Percentiles rank a stretch among this genome's conserved stretches.
phyloP scores from a whole-genome alignment of 2,888 invertebrate species.

The Folsomia candida region DNA sequence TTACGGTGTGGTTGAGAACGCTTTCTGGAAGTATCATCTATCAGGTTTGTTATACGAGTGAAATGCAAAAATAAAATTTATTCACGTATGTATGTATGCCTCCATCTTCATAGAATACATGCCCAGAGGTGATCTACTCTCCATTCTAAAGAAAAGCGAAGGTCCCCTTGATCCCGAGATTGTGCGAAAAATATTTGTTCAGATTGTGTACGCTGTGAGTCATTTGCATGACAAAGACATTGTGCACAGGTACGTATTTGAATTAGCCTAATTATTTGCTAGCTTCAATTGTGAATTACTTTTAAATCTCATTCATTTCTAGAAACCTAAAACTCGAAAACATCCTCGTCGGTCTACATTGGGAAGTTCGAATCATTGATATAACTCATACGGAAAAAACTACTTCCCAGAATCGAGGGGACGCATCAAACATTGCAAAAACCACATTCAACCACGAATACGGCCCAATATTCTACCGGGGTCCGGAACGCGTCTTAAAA shows the following conservation, averaged over 20 bases:
- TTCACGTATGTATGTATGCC: too few relatives aligned
- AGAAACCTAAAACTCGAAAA: constrained; percentile 32
- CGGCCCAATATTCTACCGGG: constrained; percentile 24
- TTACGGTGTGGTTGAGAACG: constrained; percentile 26
- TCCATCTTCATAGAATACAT: constrained; percentile 31
- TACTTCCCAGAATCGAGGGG: constrained; percentile 26
- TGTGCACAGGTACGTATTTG: constrained; percentile 23
- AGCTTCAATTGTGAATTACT: neutral
- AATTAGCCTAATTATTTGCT: neutral
- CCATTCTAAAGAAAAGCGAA: constrained; percentile 12
- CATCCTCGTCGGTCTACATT: constrained; percentile 24
- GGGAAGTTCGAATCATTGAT: constrained; percentile 26
- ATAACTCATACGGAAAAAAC: constrained; percentile 25
- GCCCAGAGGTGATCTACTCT: constrained; percentile 22
- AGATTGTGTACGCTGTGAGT: constrained; percentile 27
- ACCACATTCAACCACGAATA: constrained; percentile 20
- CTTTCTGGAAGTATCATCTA: constrained; percentile 28
- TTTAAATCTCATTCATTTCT: neutral
- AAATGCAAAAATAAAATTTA: too few relatives aligned
- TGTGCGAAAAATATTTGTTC: constrained; percentile 28
- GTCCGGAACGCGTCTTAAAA: constrained; percentile 27
- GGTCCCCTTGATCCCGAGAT: constrained; percentile 3
- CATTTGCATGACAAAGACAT: constrained; percentile 33
- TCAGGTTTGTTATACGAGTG: too few relatives aligned
- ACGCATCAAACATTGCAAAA: constrained; percentile 19